phyloP scores from a whole-genome alignment of 92 coral and sea anemone genomes.

The Palythoa grandiflora region DNA sequence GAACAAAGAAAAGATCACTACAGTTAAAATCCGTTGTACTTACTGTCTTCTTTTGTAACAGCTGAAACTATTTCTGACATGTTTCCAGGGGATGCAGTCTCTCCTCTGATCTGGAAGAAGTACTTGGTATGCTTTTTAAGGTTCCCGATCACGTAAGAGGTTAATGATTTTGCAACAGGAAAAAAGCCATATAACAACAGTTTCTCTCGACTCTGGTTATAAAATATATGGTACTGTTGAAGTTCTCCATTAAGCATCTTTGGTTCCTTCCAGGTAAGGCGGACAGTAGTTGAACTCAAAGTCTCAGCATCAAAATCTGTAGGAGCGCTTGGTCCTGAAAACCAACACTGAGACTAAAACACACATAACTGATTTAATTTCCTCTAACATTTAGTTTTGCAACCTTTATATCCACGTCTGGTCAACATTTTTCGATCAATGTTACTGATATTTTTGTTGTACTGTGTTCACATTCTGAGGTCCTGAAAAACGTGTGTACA shows the following conservation, averaged over 20 bases:
- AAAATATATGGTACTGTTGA: neutral
- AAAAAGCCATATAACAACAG: neutral
- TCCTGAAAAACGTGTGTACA: too few relatives aligned
- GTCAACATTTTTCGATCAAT: neutral
- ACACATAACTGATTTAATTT: neutral
- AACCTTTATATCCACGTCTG: neutral
- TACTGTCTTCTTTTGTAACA: constrained; percentile 32
- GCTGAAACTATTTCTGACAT: constrained; percentile 11
- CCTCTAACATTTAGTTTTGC: neutral
- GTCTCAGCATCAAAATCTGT: neutral
- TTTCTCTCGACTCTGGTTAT: neutral
- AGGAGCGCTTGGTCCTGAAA: constrained; percentile 39
- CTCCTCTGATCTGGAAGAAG: constrained; percentile 8
- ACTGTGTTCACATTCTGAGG: too few relatives aligned
- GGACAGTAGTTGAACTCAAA: neutral
- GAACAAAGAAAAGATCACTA: too few relatives aligned
- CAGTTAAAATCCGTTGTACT: neutral
- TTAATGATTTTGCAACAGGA: neutral
- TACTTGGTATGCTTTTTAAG: constrained; percentile 9
- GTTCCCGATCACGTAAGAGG: neutral
- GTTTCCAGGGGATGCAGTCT: neutral
- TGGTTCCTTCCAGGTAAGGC: constrained; percentile 17
- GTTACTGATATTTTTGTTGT: too few relatives aligned
- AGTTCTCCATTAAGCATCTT: neutral
- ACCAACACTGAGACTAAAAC: neutral